A percentile compares a stretch with the other conserved stretches of the same genome.
Conservation (phyloP, 2,113 vertebrate genomes). For the Aspidoscelis tigris region DNA sequence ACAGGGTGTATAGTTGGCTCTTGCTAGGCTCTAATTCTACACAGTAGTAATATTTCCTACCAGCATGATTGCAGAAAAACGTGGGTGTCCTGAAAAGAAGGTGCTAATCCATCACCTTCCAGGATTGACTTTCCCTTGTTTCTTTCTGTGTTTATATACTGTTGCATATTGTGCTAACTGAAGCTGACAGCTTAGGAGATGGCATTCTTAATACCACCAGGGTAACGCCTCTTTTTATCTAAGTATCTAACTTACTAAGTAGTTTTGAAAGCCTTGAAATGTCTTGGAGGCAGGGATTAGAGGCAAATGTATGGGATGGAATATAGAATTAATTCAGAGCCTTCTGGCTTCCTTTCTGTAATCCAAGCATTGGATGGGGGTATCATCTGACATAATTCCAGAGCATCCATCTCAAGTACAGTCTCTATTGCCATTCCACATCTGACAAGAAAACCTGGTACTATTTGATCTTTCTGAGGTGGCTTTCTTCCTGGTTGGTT, state of each 20-base stretch:
- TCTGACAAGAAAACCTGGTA: neutral
- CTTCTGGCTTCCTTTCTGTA: neutral
- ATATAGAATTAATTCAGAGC: neutral
- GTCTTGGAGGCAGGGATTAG: too few relatives aligned
- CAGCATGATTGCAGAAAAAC: neutral
- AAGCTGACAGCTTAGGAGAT: neutral
- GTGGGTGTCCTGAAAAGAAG: neutral
- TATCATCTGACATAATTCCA: neutral
- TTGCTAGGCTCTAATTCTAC: neutral
- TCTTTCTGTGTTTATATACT: neutral
- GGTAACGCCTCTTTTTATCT: neutral
- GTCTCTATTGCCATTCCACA: neutral
- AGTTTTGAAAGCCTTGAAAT: too few relatives aligned
- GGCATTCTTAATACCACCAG: neutral
- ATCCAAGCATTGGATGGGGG: neutral
- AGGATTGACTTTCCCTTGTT: neutral
- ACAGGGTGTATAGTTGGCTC: neutral
- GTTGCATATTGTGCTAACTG: neutral
- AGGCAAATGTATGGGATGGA: too few relatives aligned
- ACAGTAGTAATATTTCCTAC: neutral
- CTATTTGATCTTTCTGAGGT: neutral
- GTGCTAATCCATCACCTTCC: neutral
- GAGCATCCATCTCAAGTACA: neutral
- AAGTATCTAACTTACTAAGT: too few relatives aligned
- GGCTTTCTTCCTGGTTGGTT: slow-evolving; percentile 4